Base-by-base conservation (phyloP, 2,797 vertebrate species). In the Valencia hispanica region DNA sequence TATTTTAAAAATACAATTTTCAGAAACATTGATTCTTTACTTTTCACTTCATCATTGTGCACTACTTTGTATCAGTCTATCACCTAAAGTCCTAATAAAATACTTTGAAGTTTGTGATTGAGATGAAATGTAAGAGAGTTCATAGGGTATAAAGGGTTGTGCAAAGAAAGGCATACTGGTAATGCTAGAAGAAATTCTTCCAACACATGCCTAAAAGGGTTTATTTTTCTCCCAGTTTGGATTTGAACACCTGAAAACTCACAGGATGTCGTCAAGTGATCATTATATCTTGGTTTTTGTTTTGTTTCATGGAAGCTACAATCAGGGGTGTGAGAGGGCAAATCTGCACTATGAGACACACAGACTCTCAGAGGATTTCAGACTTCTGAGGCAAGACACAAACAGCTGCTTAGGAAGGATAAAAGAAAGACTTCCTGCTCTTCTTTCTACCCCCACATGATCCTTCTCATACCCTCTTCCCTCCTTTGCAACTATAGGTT, bases 401-500 rank as follows among this genome's bases (percentile, higher is more conserved):
- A 91, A 86, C 90, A 84, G 84, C 88, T 89, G 87, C 86, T 91
- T 89, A 85, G 85, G 79, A 88, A 90, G 84, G 90, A 89, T 90
- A 86, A 91, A 94, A 88, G 84, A 85, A 69, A 77, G 83, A 91
- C 91, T 94, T 94, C 92, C 92, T 93, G 89, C 77, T 88, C 77
- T 72, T 83, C 74, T 70, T 79, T 53, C 66, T 55, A 80, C 75
- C 87, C 61, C 79, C 3, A 63, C 77, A 84, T 68, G 70, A 80
- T 89, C 74, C 75, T 77, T 63, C 75, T 87, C 83, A 74, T 75
- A 83, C 73, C 71, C 72, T 63, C 41, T 43, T 77, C 68, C 68
- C 59, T 84, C 51, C 65, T 73, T 73, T 89, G 32, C 81, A 82
- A 80, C 85, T 87, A 80, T 85, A 85, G n/a, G n/a, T n/a, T n/a